phyloP scores from a whole-genome alignment of 2,113 vertebrate genomes.

The Tangachromis dhanisi region DNA sequence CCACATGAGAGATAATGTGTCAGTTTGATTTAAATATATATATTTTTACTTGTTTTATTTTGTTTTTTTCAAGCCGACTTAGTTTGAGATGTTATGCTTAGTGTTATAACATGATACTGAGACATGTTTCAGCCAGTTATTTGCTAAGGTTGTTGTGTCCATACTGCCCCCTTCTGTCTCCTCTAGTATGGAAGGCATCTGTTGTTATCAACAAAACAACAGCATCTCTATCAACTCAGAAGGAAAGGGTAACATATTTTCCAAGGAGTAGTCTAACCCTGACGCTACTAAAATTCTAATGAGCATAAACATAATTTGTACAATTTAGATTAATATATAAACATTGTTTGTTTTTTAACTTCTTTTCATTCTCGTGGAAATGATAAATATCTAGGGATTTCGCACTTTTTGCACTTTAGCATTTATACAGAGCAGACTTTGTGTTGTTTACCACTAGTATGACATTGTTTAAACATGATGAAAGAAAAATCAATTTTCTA shows the following conservation, averaged over 20 bases:
- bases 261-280: neutral
- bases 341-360: neutral
- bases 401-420: neutral
- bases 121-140: neutral
- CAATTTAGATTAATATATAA: neutral
- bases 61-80: neutral
- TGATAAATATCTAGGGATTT: neutral
- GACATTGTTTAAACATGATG: slow-evolving; percentile 44
- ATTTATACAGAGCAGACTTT: neutral
- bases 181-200: neutral
- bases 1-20: neutral
- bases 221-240: slow-evolving; percentile 35
- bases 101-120: neutral
- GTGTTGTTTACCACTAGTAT: slow-evolving; percentile 24
- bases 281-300: neutral
- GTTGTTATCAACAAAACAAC: slow-evolving; percentile 22
- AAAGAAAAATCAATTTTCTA: slow-evolving; percentile 65
- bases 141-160: slow-evolving; percentile 40
- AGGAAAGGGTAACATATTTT: neutral
- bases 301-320: neutral
- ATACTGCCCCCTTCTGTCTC: slow-evolving; percentile 65
- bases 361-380: neutral
- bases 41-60: neutral
- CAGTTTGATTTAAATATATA: neutral
- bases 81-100: neutral